Conservation (phyloP, 2,113 vertebrate genomes). For the Mus spicilegus region DNA sequence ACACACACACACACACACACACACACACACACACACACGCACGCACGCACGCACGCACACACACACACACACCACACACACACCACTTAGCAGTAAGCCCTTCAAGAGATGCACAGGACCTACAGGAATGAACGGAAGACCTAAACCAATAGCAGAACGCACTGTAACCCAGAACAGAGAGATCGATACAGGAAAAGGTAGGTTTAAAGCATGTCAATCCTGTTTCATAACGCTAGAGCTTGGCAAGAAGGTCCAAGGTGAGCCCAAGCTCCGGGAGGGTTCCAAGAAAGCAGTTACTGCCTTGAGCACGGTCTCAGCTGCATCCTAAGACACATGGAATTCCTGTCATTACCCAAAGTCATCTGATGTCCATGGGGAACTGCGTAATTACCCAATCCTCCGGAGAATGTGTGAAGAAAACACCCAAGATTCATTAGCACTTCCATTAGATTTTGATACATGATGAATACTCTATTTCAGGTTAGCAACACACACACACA, state of each 20-base stretch:
- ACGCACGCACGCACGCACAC: background rate
- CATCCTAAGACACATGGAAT: background rate
- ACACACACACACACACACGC: background rate
- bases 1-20: background rate
- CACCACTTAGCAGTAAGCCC: background rate
- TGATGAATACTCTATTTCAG: background rate
- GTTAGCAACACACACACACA: background rate
- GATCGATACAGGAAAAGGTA: too few species aligned
- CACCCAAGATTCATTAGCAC: background rate
- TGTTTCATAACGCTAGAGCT: background rate
- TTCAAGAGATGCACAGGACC: background rate
- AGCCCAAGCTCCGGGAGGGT: background rate
- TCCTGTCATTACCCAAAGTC: background rate
- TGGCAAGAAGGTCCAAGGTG: background rate
- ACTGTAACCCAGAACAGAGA: rapidly evolving
- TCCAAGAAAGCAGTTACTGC: background rate
- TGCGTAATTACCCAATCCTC: background rate
- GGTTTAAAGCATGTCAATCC: background rate
- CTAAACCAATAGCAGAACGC: background rate
- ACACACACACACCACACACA: background rate
- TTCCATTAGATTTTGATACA: background rate
- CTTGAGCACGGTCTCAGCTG: too few species aligned
- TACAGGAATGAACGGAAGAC: background rate
- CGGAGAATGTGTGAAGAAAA: background rate
- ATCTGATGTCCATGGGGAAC: background rate